Base-by-base conservation (phyloP, 2,113 vertebrate genomes). In the Varanus salvator region DNA sequence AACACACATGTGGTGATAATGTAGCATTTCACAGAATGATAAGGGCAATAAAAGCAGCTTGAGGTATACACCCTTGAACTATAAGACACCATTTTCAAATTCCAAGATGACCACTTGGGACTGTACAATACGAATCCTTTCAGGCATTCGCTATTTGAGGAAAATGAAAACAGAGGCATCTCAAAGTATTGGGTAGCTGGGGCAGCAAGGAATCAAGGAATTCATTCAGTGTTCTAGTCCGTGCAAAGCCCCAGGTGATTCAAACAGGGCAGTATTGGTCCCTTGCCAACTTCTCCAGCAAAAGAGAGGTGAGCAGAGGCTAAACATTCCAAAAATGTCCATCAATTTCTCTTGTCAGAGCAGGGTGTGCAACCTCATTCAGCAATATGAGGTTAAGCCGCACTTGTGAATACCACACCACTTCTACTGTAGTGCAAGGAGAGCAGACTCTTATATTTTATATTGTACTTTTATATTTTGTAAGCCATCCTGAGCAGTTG, bases 1-100 rank as follows among this genome's bases (percentile, higher is more conserved):
- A 93, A 86, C 54, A 17, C 12, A 88, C 90, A 50, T 50, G 88
- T 85, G 87, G 75, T 82, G 80, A 89, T 92, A 93, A 91, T 94
- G 87, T 86, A 92, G 93, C 87, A 93, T 91, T 93, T 91, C 76
- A 74, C 91, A 71, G 93, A 94, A 94, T 4, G 11, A 92, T 93
- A 90, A 90, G 85, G 90, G 87, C 66, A 94, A 93, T 93, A 94
- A 94, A 57, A 95, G 91, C 3, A 87, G 87, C 91, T 94, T 85
- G 95, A 94, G 94, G 90, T 44, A 87, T 68, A 91, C 94, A 93
- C 85, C 66, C 64, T 69, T 21, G 6, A 93, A 86, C 0, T 12
- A 34, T 44, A 89, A 89, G 93, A 85, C 60, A 91, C 84, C 86
- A 89, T 92, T 71, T 87, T 92, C 80, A 90, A 76, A 93, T 95